Evolutionary conservation across 2,113 vertebrate species (phyloP), one percentile per base, ranked within the genome.

Genomic region (Dolichallabes microphthalmus): DNA sequence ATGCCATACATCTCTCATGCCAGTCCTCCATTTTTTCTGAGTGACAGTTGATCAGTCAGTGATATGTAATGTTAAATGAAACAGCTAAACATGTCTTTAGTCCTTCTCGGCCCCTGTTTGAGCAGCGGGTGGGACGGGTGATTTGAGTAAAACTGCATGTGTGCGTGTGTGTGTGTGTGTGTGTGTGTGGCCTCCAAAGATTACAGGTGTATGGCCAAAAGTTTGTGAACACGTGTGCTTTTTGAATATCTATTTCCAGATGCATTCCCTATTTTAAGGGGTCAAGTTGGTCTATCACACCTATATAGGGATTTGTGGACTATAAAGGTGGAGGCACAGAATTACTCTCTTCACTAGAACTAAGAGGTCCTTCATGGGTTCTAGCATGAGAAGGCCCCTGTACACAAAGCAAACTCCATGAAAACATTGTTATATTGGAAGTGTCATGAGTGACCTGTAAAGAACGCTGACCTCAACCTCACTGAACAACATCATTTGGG

Each of bases 11-110:
- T n/a, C n/a, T n/a, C n/a, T n/a, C n/a, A n/a, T 19, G 81, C 81
- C n/a, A 53, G 2, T 19, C 39, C 83, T 63, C 30, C 50, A n/a
- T 80, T 82, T 73, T 86, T 88, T 78, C 88, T 91, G 90, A 90
- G 82, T 91, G 92, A 89, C 92, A 88, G 91, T 90, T 89, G 91
- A 86, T 90, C 86, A 90, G 84, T 66, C 90, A 82, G 78, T 93
- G 93, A 94, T 95, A 94, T 92, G 91, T 92, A 88, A 95, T 94
- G 94, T 93, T 92, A 93, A 95, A 95, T 94, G 92, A 94, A 92
- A 89, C 91, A 60, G 89, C 88, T 93, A 95, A 95, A 95, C 92
- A 93, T 91, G 90, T 90, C 91, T 94, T 94, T 94, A 93, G 94
- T 85, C 86, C 83, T 84, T 50, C 55, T 69, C 68, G 76, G 60